Percentiles rank a stretch among this genome's conserved stretches.
phyloP scores from a whole-genome alignment of 2,888 invertebrate genomes.

The Gymnosoma rotundatum region DNA sequence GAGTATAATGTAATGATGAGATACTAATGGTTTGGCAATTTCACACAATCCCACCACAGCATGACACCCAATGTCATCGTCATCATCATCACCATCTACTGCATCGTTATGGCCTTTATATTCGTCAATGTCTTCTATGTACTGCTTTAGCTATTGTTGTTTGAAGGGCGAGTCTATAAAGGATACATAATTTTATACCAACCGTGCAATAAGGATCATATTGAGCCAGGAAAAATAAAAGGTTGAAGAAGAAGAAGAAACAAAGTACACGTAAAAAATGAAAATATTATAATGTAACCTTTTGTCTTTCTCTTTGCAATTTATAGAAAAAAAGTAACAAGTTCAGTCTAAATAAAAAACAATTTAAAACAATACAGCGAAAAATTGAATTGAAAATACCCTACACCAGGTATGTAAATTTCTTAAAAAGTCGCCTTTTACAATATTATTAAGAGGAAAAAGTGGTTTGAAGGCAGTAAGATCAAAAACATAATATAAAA shows the following conservation, averaged over 20 bases:
- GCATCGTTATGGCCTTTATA: constrained; percentile 1
- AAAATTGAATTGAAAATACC: no score
- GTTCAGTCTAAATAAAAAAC: constrained; percentile 12
- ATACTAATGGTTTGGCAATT: constrained; percentile 72
- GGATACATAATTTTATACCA: constrained; percentile 38
- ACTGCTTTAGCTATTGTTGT: constrained; percentile 2
- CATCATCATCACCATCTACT: not conserved
- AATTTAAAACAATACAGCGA: not conserved
- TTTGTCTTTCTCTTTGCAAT: constrained; percentile 15
- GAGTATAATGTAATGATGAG: constrained; percentile 70
- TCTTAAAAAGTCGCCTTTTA: no score
- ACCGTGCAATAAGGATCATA: constrained; percentile 41
- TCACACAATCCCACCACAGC: constrained; percentile 71
- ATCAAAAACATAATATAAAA: no score
- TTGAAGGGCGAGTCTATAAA: constrained; percentile 51
- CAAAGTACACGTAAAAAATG: constrained; percentile 2
- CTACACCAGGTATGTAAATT: no score
- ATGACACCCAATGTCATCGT: constrained; percentile 63
- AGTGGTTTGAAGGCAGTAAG: no score
- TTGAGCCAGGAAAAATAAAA: constrained; percentile 20
- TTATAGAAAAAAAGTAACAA: constrained; percentile 16
- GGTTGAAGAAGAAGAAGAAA: constrained; percentile 1
- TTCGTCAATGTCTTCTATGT: constrained; percentile 19
- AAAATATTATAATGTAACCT: constrained; percentile 33
- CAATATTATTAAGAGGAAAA: no score